Base-by-base conservation (phyloP, 2,888 invertebrate species). In the Drosophila histrio region DNA sequence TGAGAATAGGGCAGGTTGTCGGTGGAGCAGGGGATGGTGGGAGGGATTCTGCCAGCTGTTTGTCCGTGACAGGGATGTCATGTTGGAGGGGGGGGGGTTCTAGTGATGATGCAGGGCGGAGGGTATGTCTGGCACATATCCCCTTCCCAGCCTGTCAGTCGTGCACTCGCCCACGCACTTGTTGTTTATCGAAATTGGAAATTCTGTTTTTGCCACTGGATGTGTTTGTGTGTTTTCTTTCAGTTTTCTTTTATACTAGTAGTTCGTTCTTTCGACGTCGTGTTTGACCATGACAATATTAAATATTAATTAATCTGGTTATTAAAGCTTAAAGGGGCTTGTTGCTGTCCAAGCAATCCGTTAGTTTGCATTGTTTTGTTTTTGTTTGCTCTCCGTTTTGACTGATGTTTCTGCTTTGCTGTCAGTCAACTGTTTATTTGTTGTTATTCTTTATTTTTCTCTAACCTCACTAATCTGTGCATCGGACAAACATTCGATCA, bases 251-350 rank as follows among this genome's bases (percentile, higher is more conserved):
- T 69, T 67, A 63, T 72, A 79, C n/a, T n/a, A n/a, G n/a, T n/a
- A n/a, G n/a, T n/a, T n/a, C n/a, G 69, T 85, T 82, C 65, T 39
- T 19, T 30, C 66, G 36, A 73, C 65, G 53, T 64, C 47, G 46
- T 62, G 75, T 72, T 79, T 83, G 87, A 60, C 84, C 84, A 68
- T 84, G 84, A 84, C 85, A 85, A 84, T 87, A 78, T 87, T 84
- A 84, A 85, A 82, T 80, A 81, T 83, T 70, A 83, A 83, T 83
- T 83, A 86, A 83, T 83, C 79, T 81, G 78, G 50, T 65, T 83
- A 76, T 72, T 82, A 67, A 61, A 52, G 62, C 61, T 64, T 61
- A 56, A 65, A 66, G 60, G n/a, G 69, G 58, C 64, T 47, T 43
- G 5, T 32, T 69, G 43, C 49, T 72, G 54, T 41, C 26, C 41